These are phyloP conservation scores for Urocynchramus pylzowi DNA, from an alignment of 2,113 vertebrate genomes.

Conservation along the genomic window DNA sequence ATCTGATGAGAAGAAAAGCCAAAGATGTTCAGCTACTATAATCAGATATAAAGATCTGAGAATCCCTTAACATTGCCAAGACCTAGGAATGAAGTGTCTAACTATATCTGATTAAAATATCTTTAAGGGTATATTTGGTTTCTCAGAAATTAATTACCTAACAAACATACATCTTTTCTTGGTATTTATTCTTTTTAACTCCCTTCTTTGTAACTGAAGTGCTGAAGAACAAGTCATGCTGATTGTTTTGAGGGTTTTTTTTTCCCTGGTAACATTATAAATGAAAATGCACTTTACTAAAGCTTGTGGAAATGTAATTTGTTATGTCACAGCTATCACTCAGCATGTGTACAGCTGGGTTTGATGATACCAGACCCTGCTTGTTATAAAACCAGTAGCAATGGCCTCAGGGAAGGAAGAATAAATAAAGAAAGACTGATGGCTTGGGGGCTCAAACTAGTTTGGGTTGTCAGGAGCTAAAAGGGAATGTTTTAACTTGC, in stretches of 20 bases:
- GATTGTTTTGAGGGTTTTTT: background rate
- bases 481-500: background rate
- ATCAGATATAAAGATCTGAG: background rate
- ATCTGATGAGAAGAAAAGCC: background rate
- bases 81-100: background rate
- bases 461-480: background rate
- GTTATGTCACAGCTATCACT: slow-evolving; percentile 11
- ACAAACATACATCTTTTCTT: background rate
- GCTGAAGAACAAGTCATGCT: background rate
- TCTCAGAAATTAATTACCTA: slow-evolving; percentile 1
- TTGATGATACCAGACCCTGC: background rate
- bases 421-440: background rate
- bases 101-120: background rate
- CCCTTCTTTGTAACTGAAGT: background rate
- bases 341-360: background rate
- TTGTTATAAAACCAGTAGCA: background rate
- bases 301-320: slow-evolving; percentile 7
- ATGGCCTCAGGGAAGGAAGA: background rate
- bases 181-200: background rate
- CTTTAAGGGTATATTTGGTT: background rate
- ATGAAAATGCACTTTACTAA: slow-evolving; percentile 29
- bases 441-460: background rate
- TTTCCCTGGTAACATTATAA: background rate
- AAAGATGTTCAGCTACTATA: background rate
- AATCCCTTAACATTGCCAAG: background rate